Conservation (phyloP, 2,888 invertebrate species). For the Leuctra nigra region DNA sequence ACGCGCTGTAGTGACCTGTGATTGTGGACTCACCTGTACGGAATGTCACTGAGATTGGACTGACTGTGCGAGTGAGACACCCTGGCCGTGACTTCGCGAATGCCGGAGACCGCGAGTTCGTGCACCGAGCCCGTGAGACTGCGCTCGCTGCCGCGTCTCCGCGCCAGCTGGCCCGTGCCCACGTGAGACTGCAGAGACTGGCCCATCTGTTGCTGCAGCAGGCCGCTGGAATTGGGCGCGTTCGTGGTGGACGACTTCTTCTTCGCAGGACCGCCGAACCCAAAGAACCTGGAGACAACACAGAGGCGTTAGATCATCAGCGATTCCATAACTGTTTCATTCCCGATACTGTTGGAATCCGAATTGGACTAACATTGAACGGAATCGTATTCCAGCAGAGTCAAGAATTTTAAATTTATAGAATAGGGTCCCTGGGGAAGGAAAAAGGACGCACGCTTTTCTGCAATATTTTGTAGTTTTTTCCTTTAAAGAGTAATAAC, state of each 20-base stretch:
- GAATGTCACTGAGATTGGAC: conserved; percentile 80
- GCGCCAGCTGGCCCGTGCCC: conserved; percentile 41
- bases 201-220: conserved; percentile 36
- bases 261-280: conserved; percentile 82
- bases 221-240: conserved; percentile 44
- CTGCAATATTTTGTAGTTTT: too few species aligned
- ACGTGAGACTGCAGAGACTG: conserved; percentile 27
- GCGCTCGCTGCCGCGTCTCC: conserved; percentile 75
- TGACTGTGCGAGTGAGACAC: conserved; percentile 86
- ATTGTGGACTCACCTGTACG: conserved; percentile 57
- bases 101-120: conserved; percentile 64
- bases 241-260: conserved; percentile 66
- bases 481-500: too few species aligned
- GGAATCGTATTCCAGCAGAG: too few species aligned
- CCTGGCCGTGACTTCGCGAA: conserved; percentile 49
- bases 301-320: too few species aligned
- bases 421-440: too few species aligned
- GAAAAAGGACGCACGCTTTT: too few species aligned
- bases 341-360: too few species aligned
- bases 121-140: conserved; percentile 79
- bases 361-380: too few species aligned
- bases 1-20: neutral
- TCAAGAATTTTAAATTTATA: too few species aligned
- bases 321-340: too few species aligned
- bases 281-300: conserved; percentile 26